Conservation (phyloP, 2,888 invertebrate species). For the Hypsopygia costalis region DNA sequence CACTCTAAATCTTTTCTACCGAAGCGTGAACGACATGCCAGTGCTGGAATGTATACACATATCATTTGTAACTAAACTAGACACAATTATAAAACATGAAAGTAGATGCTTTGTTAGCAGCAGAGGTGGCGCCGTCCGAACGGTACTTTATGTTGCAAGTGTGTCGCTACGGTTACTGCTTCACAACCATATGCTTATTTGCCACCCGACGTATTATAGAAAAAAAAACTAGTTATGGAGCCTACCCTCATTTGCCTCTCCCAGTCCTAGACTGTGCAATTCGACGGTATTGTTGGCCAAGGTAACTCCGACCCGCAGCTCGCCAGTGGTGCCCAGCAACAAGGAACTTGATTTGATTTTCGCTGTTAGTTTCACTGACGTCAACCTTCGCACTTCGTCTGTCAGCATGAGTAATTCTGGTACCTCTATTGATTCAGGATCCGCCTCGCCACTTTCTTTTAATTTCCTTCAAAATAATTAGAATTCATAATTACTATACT, state of each 20-base stretch:
- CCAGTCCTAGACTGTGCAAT: conserved; percentile 80
- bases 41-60: too few species aligned
- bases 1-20: too few species aligned
- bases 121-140: too few species aligned
- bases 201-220: too few species aligned
- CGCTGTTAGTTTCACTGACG: conserved; percentile 83
- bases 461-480: conserved; percentile 40
- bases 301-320: conserved; percentile 84
- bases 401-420: conserved; percentile 77
- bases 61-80: too few species aligned
- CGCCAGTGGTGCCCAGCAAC: conserved; percentile 85
- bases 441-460: conserved; percentile 54
- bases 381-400: conserved; percentile 87
- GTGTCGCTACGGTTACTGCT: too few species aligned
- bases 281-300: conserved; percentile 89
- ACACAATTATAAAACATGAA: too few species aligned
- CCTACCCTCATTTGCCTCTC: conserved; percentile 79
- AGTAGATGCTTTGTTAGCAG: too few species aligned
- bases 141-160: too few species aligned
- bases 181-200: too few species aligned
- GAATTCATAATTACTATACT: background rate
- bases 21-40: too few species aligned
- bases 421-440: conserved; percentile 44
- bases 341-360: conserved; percentile 87
- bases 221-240: too few species aligned